Percentiles rank a stretch among this genome's conserved stretches.
Conservation (phyloP, 2,113 vertebrate genomes). For the Gorsachius goisagi region DNA sequence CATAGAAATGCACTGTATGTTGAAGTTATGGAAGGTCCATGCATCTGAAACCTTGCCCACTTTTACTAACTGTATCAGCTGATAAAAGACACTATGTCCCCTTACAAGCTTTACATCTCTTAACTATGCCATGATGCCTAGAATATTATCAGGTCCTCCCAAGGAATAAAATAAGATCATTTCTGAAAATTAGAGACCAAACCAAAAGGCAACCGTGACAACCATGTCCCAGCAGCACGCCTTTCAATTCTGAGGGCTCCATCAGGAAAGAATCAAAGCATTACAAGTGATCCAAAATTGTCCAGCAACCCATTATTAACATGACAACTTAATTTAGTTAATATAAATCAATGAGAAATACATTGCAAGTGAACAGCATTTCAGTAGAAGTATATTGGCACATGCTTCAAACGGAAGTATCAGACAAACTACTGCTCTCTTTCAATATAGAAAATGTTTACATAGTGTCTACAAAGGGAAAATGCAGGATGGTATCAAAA, state of each 20-base stretch:
- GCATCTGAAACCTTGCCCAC: not conserved
- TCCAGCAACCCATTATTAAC: not conserved
- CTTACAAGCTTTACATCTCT: not conserved
- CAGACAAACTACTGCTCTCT: not conserved
- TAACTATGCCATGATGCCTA: not conserved
- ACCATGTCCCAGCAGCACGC: not conserved
- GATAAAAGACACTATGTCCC: not conserved
- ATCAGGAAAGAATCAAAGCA: not conserved
- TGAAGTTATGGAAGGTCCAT: not conserved
- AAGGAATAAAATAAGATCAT: not conserved
- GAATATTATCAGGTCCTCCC: not conserved
- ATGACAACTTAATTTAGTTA: not conserved
- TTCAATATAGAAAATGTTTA: conserved; percentile 27
- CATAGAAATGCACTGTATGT: conserved; percentile 20
- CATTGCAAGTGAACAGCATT: not conserved
- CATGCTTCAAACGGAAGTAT: conserved; percentile 21
- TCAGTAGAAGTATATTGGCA: conserved; percentile 39
- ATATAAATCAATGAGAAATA: conserved; percentile 5
- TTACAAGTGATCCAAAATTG: not conserved
- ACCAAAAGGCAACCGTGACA: not conserved
- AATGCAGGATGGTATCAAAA: conserved; percentile 14
- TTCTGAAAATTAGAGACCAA: conserved; percentile 17
- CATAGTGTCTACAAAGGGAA: conserved; percentile 1
- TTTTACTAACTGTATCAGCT: not conserved
- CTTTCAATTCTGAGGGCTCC: not conserved